Percentiles rank a stretch among this genome's conserved stretches.
Conservation (phyloP, 2,113 vertebrate genomes). For the Machaerirhynchus nigripectus region DNA sequence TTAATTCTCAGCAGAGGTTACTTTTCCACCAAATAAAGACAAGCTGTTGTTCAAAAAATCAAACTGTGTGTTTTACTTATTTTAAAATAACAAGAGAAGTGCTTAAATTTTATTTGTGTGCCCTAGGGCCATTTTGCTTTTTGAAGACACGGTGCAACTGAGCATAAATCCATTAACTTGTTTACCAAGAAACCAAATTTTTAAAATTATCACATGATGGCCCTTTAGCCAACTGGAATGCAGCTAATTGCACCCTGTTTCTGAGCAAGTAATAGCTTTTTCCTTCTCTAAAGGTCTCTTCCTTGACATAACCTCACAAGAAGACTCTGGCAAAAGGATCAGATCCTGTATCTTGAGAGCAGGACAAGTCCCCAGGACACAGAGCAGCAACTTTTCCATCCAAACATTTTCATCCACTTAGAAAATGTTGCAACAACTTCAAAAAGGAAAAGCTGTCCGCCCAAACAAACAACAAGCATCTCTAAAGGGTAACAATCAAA, state of each 20-base stretch:
- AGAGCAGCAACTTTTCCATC: background rate
- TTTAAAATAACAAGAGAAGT: slow-evolving; percentile 10
- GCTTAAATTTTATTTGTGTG: background rate
- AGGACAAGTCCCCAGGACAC: background rate
- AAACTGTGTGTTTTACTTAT: background rate
- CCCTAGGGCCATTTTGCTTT: slow-evolving; percentile 28
- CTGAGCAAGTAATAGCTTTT: background rate
- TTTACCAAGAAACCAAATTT: slow-evolving; percentile 27
- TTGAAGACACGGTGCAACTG: background rate
- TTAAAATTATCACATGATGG: background rate
- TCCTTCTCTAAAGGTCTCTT: background rate
- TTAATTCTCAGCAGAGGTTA: slow-evolving; percentile 10
- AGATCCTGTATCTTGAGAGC: background rate
- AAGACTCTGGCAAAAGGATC: background rate
- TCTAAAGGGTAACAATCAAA: background rate
- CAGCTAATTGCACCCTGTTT: background rate
- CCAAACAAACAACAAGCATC: background rate
- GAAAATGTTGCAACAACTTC: background rate
- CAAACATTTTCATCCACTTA: background rate
- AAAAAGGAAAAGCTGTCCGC: background rate
- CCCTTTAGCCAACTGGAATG: background rate
- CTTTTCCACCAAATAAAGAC: background rate
- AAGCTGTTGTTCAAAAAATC: slow-evolving; percentile 15
- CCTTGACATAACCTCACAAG: background rate
- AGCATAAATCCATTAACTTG: slow-evolving; percentile 26